These are phyloP conservation scores for Periophthalmodon schlosseri DNA, from an alignment of 2,113 vertebrate species.

Conservation along the genomic window DNA sequence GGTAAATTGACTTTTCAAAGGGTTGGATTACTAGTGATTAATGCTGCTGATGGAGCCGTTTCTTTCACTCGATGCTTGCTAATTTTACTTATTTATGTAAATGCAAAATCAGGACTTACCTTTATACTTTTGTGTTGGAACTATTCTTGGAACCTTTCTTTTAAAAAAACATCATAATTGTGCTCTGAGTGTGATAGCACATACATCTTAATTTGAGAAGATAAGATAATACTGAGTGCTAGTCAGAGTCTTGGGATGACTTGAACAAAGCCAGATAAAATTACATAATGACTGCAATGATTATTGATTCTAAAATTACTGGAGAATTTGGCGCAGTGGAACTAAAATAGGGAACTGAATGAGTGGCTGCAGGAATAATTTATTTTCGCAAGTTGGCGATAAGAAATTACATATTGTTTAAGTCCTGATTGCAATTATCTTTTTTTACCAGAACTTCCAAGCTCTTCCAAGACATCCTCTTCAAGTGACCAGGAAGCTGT, in stretches of 20 bases:
- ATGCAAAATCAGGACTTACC: too few species aligned
- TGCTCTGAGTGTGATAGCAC: not conserved
- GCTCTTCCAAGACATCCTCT: constrained; percentile 74
- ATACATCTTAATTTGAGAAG: not conserved
- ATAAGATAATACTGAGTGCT: not conserved
- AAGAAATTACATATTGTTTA: constrained; percentile 8
- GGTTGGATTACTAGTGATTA: not conserved
- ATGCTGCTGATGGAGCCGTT: not conserved
- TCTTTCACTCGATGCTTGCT: not conserved
- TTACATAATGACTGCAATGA: not conserved
- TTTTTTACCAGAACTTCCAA: constrained; percentile 73
- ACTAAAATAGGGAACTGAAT: not conserved
- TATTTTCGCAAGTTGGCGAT: not conserved
- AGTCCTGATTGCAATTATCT: not conserved
- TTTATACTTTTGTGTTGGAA: not conserved
- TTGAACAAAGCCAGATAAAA: not conserved
- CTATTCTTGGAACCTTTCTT: too few species aligned
- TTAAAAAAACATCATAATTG: not conserved
- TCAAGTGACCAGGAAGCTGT: constrained; percentile 66
- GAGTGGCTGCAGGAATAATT: not conserved
- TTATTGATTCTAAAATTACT: not conserved
- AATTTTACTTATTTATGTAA: not conserved
- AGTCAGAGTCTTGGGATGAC: not conserved
- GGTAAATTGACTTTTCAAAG: constrained; percentile 7
- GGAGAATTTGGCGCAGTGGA: not conserved